Base-by-base conservation (phyloP, 2,888 invertebrate species). In the Stegana nigrithorax region DNA sequence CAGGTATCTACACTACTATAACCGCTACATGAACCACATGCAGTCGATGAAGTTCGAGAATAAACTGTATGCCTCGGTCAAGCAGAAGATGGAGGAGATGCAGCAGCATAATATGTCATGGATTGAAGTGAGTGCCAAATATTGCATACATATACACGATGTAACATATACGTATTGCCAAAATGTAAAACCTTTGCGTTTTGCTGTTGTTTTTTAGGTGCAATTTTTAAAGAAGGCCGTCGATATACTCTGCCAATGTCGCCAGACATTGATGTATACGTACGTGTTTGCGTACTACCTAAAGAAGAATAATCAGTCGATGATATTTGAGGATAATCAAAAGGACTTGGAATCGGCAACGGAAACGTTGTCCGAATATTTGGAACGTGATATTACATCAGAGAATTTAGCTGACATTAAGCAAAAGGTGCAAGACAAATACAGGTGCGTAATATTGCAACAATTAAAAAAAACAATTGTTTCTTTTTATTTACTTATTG, bases 11-110 rank as follows among this genome's bases (percentile, higher is more conserved):
- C 98, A 98, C 88, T 99, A 98, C 87, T 98, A 97, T 87, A 98
- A 98, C 88, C 93, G 98, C 66, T 99, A 97, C 87, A 97, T 98
- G 95, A 98, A 98, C 87, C 98, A 99, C 87, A 96, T 97, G 95
- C 97, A 97, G 87, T 97, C 97, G 71, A 89, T 98, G 81, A 96
- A 96, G 87, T 96, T 99, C 87, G 98, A 99, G 88, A 92, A 93
- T 87, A 98, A 98, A 89, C 89, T 98, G 63, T 97, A 98, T 87
- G 94, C 96, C 6, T 94, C 94, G 65, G 94, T 98, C 64, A 96
- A 97, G 86, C 93, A 93, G 84, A 98, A 98, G 89, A 98, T 99
- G 98, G 97, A 98, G 85, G 97, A 97, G 87, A 98, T 99, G 98
- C 98, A 99, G 85, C 96, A 97, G 84, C 96, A 97, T 86, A 97